These are phyloP conservation scores for Larimichthys crocea DNA, from an alignment of 2,113 vertebrate genomes.

Conservation along the genomic window DNA sequence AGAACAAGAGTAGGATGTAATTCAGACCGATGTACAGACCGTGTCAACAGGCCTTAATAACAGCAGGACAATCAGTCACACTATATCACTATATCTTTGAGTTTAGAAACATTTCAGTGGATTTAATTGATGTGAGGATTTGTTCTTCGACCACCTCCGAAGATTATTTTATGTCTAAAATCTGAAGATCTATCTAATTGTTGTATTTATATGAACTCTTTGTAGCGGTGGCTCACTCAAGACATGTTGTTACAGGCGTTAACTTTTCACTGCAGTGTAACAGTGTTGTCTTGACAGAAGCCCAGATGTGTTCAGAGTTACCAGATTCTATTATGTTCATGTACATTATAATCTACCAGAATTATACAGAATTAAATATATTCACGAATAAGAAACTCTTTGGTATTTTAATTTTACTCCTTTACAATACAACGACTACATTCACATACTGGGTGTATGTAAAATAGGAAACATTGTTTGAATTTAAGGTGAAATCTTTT, in stretches of 20 bases:
- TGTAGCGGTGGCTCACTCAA: background rate
- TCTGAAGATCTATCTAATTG: slow-evolving; percentile 33
- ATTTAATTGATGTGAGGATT: background rate
- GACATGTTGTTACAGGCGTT: slow-evolving; percentile 3
- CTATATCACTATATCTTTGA: background rate
- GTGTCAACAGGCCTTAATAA: slow-evolving; percentile 35
- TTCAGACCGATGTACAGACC: slow-evolving; percentile 8
- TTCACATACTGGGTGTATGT: background rate
- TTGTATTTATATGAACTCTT: slow-evolving; percentile 48
- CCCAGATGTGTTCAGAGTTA: slow-evolving; percentile 4
- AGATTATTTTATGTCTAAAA: slow-evolving; percentile 28
- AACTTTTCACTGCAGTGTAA: slow-evolving; percentile 19
- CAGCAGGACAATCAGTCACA: slow-evolving; percentile 57
- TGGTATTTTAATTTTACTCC: background rate
- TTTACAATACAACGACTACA: background rate
- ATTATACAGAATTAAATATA: slow-evolving; percentile 63
- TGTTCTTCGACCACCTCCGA: background rate
- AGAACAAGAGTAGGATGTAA: slow-evolving; percentile 1
- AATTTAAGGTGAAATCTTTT: background rate
- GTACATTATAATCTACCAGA: slow-evolving; percentile 36
- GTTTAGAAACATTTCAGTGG: slow-evolving; percentile 2
- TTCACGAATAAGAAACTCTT: slow-evolving; percentile 28
- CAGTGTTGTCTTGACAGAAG: background rate
- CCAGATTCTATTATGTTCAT: slow-evolving; percentile 21
- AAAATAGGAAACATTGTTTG: background rate